phyloP scores from a whole-genome alignment of 2,797 vertebrate genomes.

The Tinamus major region DNA sequence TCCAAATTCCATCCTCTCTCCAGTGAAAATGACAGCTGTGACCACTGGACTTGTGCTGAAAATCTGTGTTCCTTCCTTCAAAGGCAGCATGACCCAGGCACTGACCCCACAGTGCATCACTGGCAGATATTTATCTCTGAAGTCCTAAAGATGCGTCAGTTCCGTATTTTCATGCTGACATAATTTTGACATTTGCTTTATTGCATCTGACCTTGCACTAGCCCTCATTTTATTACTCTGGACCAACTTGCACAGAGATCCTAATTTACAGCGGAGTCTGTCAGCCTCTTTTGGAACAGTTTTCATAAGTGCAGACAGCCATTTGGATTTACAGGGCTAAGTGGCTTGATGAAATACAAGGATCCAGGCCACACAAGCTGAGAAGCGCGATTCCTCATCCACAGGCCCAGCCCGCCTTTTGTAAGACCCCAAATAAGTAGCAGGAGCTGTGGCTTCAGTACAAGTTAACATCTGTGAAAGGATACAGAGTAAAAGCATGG shows the following conservation, averaged over 20 bases:
- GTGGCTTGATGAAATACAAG: constrained; percentile 66
- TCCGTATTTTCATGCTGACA: constrained; percentile 48
- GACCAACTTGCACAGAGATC: background rate
- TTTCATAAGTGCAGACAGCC: constrained; percentile 50
- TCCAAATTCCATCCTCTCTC: background rate
- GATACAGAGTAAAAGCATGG: constrained; percentile 42
- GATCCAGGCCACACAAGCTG: background rate
- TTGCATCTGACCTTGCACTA: constrained; percentile 19
- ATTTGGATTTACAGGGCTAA: constrained; percentile 71
- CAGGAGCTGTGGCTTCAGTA: constrained; percentile 15
- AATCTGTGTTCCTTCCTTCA: background rate
- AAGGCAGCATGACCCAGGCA: background rate
- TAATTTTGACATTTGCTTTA: constrained; percentile 70
- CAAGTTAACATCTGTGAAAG: constrained; percentile 69
- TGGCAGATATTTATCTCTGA: constrained; percentile 58
- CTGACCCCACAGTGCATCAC: constrained; percentile 28
- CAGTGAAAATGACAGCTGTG: fast-evolving
- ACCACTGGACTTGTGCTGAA: background rate
- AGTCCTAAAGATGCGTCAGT: background rate
- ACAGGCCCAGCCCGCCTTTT: background rate
- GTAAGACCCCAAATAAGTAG: background rate
- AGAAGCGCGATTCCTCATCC: constrained; percentile 65
- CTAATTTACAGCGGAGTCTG: constrained; percentile 50
- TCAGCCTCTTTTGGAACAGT: constrained; percentile 56
- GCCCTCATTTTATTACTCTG: constrained; percentile 60